Conservation (phyloP, 1,140 invertebrate species). For the Elymnias hypermnestra region DNA sequence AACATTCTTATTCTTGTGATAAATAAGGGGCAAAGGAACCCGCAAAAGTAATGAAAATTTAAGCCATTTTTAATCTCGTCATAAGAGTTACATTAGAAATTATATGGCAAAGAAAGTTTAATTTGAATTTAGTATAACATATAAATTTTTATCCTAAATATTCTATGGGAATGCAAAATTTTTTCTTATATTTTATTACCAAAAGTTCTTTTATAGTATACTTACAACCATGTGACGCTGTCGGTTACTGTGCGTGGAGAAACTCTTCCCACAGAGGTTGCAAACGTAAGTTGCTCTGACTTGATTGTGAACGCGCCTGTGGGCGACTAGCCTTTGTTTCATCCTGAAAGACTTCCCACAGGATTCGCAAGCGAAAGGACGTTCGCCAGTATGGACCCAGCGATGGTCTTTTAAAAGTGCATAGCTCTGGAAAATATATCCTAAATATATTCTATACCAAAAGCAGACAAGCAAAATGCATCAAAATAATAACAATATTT, state of each 20-base stretch:
- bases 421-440: constrained; percentile 31
- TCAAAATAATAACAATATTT: too few species aligned
- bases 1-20: too few species aligned
- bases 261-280: constrained; percentile 47
- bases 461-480: too few species aligned
- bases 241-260: constrained; percentile 50
- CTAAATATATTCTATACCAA: too few species aligned
- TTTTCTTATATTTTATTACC: background rate
- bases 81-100: too few species aligned
- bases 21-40: too few species aligned
- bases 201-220: constrained; percentile 11
- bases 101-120: too few species aligned
- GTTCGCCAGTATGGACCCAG: constrained; percentile 54
- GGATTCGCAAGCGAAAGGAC: constrained; percentile 50
- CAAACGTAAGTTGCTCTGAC: constrained; percentile 33
- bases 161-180: too few species aligned
- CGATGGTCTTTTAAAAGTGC: constrained; percentile 54
- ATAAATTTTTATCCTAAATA: too few species aligned
- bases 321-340: constrained; percentile 51
- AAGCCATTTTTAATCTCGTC: too few species aligned
- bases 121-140: too few species aligned
- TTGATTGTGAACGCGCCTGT: constrained; percentile 41
- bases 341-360: constrained; percentile 56
- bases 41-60: too few species aligned
- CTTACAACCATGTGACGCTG: constrained; percentile 59